Evolutionary conservation across 1,140 invertebrate genomes (phyloP).

Genomic region (Drosophila rufa): DNA sequence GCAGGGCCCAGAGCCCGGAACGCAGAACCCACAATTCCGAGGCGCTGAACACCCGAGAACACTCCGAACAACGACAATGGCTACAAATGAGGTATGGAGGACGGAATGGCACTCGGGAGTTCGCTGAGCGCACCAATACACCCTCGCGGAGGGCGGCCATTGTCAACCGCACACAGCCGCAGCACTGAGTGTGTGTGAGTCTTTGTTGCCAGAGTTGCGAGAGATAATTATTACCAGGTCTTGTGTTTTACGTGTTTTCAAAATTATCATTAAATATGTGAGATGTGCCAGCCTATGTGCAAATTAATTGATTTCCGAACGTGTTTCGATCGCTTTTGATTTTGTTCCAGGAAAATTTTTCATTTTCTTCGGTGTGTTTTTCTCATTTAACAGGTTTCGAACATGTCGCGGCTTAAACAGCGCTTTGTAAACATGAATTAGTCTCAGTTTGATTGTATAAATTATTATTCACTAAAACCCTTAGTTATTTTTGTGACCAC

Average conservation of each 20-base stretch:
- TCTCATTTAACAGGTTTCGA: background rate
- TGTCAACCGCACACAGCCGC: slow-evolving; percentile 35
- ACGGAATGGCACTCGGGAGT: slow-evolving; percentile 26
- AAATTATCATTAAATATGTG: slow-evolving; percentile 72
- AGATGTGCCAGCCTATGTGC: slow-evolving; percentile 50
- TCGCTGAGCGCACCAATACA: slow-evolving; percentile 73
- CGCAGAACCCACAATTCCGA: background rate
- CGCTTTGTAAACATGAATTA: background rate
- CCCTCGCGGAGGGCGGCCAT: slow-evolving; percentile 59
- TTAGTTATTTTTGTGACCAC: background rate
- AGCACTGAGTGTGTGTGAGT: slow-evolving; percentile 13
- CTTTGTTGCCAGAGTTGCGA: slow-evolving; percentile 31
- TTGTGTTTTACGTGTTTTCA: slow-evolving; percentile 58
- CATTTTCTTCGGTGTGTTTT: background rate
- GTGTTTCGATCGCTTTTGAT: slow-evolving; percentile 26
- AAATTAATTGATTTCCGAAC: slow-evolving; percentile 66
- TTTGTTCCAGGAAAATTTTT: slow-evolving; percentile 30
- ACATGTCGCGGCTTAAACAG: slow-evolving; percentile 1
- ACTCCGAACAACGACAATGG: slow-evolving; percentile 22
- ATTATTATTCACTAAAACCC: background rate
- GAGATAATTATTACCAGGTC: slow-evolving; percentile 67
- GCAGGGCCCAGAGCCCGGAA: background rate
- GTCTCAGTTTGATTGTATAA: background rate
- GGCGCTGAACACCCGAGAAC: slow-evolving; percentile 6
- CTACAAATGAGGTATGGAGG: slow-evolving; percentile 28